Base-by-base conservation (phyloP, 2,113 vertebrate species). In the Pachyramphus minor region DNA sequence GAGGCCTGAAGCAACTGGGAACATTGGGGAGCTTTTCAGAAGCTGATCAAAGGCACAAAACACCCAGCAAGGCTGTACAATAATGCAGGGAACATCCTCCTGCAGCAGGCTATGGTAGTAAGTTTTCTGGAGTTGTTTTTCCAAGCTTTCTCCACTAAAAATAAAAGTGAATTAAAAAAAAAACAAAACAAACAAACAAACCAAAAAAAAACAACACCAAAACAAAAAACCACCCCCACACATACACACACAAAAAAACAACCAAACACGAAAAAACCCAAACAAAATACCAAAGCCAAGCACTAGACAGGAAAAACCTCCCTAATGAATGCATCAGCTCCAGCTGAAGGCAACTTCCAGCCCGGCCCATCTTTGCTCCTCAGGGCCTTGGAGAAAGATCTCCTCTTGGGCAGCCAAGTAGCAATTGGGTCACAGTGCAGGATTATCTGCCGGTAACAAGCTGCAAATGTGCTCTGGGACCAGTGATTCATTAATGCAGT, bases 381-480 rank as follows among this genome's bases (percentile, higher is more conserved):
- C 31, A 0, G 89, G 93, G 95, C 93, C 81, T 63, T 53, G 77
- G 93, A 93, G 94, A 89, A 96, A 96, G 92, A 96, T 90, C 94
- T 93, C 92, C 95, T 96, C 88, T 95, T 96, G 96, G 90, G 95
- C 93, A 90, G 92, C 80, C 93, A 95, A 97, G 95, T 96, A 96
- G 96, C 96, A 97, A 96, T 84, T 96, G 96, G 96, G 96, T 96
- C 96, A 97, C 93, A 69, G 95, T 68, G 90, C 93, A 94, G 95
- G 95, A 96, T 97, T 96, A 96, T 96, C 92, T 96, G 95, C 95
- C 96, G 82, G 95, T 96, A 96, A 97, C 95, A 97, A 96, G 95
- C 96, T 0, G 8, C 96, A 95, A 95, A 96, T 95, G 86, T 96
- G 96, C 95, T 96, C 92, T 97, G 96, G 95, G 96, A 97, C 94